A percentile compares a stretch with the other conserved stretches of the same genome.
phyloP scores from a whole-genome alignment of 92 coral and sea anemone species.

The Phenganax subtilis region DNA sequence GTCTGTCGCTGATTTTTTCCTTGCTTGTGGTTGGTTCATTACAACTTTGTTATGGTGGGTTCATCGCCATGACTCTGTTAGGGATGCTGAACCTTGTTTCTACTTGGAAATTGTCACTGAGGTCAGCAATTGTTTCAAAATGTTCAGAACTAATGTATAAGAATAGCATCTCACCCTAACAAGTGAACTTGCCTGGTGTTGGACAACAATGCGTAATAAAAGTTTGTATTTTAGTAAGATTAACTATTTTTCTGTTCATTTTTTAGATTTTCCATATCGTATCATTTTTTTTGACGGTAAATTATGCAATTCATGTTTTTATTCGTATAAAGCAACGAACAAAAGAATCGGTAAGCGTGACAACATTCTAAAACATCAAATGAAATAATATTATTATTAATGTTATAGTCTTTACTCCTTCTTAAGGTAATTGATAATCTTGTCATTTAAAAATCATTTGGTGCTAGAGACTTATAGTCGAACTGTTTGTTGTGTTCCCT shows the following conservation, averaged over 20 bases:
- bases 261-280: constrained; percentile 65
- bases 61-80: background rate
- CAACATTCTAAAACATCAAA: background rate
- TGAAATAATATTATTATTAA: no score
- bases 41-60: constrained; percentile 62
- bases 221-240: background rate
- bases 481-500: no score
- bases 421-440: no score
- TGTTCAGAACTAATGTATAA: no score
- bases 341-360: constrained; percentile 52
- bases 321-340: constrained; percentile 65
- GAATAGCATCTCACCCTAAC: background rate
- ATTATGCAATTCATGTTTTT: constrained; percentile 77
- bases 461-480: no score
- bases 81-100: constrained; percentile 50
- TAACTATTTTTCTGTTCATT: background rate
- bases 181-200: background rate
- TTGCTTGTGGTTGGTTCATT: constrained; percentile 62
- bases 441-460: no score
- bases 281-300: constrained; percentile 87
- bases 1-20: constrained; percentile 70
- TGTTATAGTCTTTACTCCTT: no score
- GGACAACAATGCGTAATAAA: background rate
- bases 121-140: constrained; percentile 45
- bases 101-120: constrained; percentile 65